phyloP scores from a whole-genome alignment of 2,888 invertebrate species.

The Lamellibrachia columna region DNA sequence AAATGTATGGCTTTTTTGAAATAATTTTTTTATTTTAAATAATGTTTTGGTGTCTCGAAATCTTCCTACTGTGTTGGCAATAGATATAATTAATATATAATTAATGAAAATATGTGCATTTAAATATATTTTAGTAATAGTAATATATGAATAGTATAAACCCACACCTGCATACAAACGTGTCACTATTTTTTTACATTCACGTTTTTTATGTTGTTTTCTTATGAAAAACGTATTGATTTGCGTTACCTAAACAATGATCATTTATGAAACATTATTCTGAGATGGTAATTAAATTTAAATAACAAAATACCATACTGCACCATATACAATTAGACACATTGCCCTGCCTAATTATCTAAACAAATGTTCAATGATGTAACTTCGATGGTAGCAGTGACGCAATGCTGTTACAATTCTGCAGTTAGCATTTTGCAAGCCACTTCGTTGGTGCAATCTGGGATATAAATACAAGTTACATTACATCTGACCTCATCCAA shows the following conservation, averaged over 20 bases:
- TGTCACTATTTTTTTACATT: background rate
- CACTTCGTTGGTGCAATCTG: background rate
- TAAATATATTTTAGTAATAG: background rate
- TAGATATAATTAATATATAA: background rate
- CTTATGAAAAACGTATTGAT: background rate
- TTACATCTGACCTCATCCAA: too few relatives aligned
- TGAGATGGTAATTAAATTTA: background rate
- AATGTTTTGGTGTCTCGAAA: background rate
- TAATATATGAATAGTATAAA: too few relatives aligned
- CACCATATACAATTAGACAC: background rate
- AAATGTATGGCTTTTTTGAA: background rate
- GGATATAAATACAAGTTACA: background rate
- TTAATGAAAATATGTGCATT: constrained; percentile 3
- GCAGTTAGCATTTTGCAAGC: background rate
- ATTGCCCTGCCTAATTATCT: background rate
- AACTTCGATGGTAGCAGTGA: background rate
- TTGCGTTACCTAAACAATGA: background rate
- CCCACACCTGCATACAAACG: background rate
- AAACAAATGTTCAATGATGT: background rate
- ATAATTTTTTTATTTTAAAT: background rate
- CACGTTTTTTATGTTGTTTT: background rate
- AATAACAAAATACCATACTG: background rate
- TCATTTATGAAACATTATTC: too few relatives aligned
- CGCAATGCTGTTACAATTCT: background rate
- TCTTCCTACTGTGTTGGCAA: background rate